These are phyloP conservation scores for Pelvicachromis taeniatus DNA, from an alignment of 2,113 vertebrate species.

Conservation along the genomic window DNA sequence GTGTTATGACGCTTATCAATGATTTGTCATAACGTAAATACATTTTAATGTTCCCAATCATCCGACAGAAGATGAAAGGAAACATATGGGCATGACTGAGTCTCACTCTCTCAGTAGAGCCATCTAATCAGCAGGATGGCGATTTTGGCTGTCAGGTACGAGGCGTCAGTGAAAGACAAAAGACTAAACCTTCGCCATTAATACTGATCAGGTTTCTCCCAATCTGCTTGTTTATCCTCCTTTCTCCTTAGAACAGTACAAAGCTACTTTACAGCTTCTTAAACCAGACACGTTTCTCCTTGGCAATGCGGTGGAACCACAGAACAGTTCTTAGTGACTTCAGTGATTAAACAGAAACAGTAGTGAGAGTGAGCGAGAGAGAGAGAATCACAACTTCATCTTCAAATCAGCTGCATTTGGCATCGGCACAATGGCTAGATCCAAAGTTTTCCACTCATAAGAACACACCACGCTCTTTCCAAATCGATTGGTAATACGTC, in stretches of 20 bases:
- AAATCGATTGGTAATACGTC: conserved; percentile 80
- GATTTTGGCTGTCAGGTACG: conserved; percentile 40
- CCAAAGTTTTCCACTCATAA: conserved; percentile 67
- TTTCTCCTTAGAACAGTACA: conserved; percentile 57
- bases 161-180: conserved; percentile 47
- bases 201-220: conserved; percentile 66
- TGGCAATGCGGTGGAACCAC: conserved; percentile 48
- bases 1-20: background rate
- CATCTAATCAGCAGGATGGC: conserved; percentile 47
- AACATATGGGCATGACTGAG: background rate
- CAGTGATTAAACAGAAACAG: conserved; percentile 59
- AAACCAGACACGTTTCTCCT: conserved; percentile 49
- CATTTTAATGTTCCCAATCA: background rate
- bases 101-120: background rate
- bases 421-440: conserved; percentile 47
- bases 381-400: conserved; percentile 45
- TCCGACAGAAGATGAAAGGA: background rate
- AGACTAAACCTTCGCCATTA: conserved; percentile 61
- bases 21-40: background rate
- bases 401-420: conserved; percentile 62
- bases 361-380: conserved; percentile 4
- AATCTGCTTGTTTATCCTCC: conserved; percentile 70
- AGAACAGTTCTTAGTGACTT: conserved; percentile 58
- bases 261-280: conserved; percentile 67
- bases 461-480: conserved; percentile 61